Percentiles rank a stretch among this genome's conserved stretches.
phyloP scores from a whole-genome alignment of 2,888 invertebrate species.

The Clepsis dumicolana region DNA sequence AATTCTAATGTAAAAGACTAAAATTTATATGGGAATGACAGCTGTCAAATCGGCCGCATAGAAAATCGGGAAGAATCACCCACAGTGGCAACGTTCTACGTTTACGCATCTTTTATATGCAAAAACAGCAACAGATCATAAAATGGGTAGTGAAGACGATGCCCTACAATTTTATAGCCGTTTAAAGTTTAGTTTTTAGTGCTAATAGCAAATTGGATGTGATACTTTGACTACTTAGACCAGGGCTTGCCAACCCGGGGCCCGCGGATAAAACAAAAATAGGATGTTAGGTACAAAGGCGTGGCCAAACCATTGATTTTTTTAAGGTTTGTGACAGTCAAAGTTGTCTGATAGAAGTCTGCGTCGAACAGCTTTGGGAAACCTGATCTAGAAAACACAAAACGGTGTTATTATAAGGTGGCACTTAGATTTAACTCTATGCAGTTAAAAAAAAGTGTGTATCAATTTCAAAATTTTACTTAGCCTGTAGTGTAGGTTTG shows the following conservation, averaged over 20 bases:
- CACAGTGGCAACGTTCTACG: slow-evolving; percentile 5
- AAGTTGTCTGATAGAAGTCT: too few relatives aligned
- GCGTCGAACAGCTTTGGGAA: neutral
- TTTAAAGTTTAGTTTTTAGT: slow-evolving; percentile 66
- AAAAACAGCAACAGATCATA: slow-evolving; percentile 56
- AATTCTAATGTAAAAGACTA: too few relatives aligned
- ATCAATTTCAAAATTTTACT: too few relatives aligned
- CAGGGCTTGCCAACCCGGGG: neutral
- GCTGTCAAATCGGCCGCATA: too few relatives aligned
- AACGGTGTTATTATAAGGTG: neutral
- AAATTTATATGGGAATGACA: too few relatives aligned
- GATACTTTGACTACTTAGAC: slow-evolving; percentile 33
- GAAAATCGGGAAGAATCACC: neutral
- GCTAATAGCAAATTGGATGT: slow-evolving; percentile 62
- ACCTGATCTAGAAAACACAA: neutral
- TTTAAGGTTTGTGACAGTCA: too few relatives aligned
- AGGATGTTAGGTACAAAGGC: too few relatives aligned
- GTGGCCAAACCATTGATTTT: too few relatives aligned
- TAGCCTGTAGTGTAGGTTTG: too few relatives aligned
- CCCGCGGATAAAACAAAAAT: too few relatives aligned
- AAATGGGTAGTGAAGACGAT: slow-evolving; percentile 53
- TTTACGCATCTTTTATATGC: slow-evolving; percentile 46
- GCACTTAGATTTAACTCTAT: neutral
- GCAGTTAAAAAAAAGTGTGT: neutral
- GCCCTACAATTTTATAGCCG: slow-evolving; percentile 60